Conservation (phyloP, 2,888 invertebrate genomes). For the Euplagia quadripunctaria region DNA sequence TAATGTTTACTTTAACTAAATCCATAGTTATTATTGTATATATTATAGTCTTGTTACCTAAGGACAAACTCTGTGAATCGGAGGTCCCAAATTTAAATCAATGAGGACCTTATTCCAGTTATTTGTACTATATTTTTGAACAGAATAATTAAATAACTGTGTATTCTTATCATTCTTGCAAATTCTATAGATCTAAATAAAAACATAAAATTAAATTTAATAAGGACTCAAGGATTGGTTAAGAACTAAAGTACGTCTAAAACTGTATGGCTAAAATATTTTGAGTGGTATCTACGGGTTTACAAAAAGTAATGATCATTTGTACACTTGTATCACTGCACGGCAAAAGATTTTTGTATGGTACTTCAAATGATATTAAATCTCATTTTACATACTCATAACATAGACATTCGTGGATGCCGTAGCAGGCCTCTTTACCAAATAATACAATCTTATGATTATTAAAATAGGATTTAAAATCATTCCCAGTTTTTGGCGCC, state of each 20-base stretch:
- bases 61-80: background rate
- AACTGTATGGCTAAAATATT: background rate
- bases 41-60: background rate
- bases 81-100: background rate
- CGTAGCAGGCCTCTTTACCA: background rate
- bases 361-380: background rate
- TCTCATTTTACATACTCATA: background rate
- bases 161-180: background rate
- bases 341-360: background rate
- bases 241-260: background rate
- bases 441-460: background rate
- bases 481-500: background rate
- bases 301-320: background rate
- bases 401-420: background rate
- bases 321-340: background rate
- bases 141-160: background rate
- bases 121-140: background rate
- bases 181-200: background rate
- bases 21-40: background rate
- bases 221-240: background rate
- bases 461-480: too few species aligned
- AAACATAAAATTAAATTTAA: background rate
- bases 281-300: background rate
- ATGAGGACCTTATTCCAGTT: background rate
- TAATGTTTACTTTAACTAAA: background rate